Conservation (phyloP, 2,113 vertebrate species). For the Hirundichthys speculiger region DNA sequence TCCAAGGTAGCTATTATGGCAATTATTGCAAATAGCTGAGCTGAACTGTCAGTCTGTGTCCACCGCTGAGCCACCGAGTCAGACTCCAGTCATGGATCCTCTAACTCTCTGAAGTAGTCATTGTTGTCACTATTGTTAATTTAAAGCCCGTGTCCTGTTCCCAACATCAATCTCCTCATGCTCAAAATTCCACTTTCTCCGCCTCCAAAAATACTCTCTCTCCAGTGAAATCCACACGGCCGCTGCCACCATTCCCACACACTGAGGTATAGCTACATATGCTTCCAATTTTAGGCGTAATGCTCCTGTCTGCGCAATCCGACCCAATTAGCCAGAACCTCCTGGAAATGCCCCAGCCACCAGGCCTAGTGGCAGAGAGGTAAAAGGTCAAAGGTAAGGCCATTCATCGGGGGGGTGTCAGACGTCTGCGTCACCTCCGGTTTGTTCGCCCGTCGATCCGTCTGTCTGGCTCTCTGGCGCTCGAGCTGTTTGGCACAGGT, state of each 20-base stretch:
- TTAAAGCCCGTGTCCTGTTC: conserved; percentile 3
- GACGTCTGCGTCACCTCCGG: conserved; percentile 35
- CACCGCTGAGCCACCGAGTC: conserved; percentile 21
- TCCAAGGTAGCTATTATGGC: conserved; percentile 72
- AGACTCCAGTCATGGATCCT: conserved; percentile 32
- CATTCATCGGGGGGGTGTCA: conserved; percentile 9
- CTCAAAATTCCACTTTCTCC: neutral
- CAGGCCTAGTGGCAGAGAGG: conserved; percentile 58
- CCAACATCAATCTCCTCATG: conserved; percentile 4
- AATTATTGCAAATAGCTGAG: conserved; percentile 77
- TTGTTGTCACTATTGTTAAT: conserved; percentile 17
- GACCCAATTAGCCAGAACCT: conserved; percentile 74
- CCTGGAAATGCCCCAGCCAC: conserved; percentile 68
- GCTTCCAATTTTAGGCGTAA: conserved; percentile 80
- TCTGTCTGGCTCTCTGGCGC: conserved; percentile 8
- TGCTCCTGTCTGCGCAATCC: conserved; percentile 68
- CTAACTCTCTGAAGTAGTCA: conserved; percentile 2
- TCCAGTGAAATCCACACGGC: neutral
- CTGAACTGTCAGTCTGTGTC: conserved; percentile 39
- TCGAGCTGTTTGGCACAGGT: conserved; percentile 54
- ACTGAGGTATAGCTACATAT: conserved; percentile 60
- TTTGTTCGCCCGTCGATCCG: conserved; percentile 10
- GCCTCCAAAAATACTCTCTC: neutral
- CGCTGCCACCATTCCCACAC: conserved; percentile 8
- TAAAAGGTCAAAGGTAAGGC: conserved; percentile 67